A percentile compares a stretch with the other conserved stretches of the same genome.
Conservation (phyloP, 2,113 vertebrate genomes). For the Oriolus oriolus region DNA sequence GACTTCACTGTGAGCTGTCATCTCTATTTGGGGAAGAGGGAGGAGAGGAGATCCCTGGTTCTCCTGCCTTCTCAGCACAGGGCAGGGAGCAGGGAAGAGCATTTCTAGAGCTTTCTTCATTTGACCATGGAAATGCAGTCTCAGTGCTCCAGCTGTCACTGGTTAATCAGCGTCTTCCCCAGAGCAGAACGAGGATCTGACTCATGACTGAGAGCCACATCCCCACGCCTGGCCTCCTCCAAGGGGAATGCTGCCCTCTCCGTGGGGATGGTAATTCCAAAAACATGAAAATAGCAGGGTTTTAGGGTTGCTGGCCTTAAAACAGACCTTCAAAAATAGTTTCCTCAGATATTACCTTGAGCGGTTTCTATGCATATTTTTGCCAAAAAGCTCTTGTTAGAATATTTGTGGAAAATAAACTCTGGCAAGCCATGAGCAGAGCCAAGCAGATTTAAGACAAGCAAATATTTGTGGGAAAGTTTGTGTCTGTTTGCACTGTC, state of each 20-base stretch:
- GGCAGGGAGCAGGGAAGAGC: neutral
- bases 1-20: neutral
- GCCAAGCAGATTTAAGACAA: constrained; percentile 23
- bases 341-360: constrained; percentile 24
- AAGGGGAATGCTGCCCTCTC: neutral
- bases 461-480: constrained; percentile 52
- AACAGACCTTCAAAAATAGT: neutral
- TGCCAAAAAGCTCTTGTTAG: neutral
- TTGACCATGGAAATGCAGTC: neutral
- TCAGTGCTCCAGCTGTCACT: neutral
- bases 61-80: neutral
- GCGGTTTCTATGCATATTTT: neutral
- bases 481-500: neutral
- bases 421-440: neutral
- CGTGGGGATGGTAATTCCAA: neutral
- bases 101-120: neutral
- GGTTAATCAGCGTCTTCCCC: constrained; percentile 12
- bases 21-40: neutral
- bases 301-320: neutral
- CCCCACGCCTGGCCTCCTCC: neutral
- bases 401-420: constrained; percentile 34
- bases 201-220: neutral
- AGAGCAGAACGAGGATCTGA: neutral
- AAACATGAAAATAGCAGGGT: neutral
- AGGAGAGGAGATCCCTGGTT: neutral